Conservation (phyloP, 2,888 invertebrate genomes). For the Galerucella nymphaeae region DNA sequence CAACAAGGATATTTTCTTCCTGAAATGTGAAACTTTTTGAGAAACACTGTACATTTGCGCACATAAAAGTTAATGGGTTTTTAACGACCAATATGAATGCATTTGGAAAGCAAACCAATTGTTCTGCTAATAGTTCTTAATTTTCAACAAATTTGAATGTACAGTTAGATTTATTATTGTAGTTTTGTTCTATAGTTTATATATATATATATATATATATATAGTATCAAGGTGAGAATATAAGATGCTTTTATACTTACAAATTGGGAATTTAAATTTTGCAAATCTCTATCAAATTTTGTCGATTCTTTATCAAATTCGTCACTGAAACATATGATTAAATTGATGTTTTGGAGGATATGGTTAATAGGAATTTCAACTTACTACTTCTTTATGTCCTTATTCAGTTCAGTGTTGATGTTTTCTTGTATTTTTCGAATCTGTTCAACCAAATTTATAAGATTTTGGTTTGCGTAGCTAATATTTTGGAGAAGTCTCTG, state of each 20-base stretch:
- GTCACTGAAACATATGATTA: constrained; percentile 17
- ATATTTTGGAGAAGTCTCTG: background rate
- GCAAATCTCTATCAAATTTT: constrained; percentile 18
- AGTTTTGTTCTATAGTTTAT: no score
- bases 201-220: no score
- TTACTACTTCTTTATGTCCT: background rate
- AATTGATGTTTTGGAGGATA: background rate
- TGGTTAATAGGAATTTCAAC: background rate
- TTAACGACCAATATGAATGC: no score
- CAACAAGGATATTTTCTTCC: background rate
- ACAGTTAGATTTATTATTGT: no score
- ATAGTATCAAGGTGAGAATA: no score
- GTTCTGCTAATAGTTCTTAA: no score
- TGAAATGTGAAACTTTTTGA: background rate
- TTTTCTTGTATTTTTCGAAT: constrained; percentile 2
- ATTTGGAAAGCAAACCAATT: no score
- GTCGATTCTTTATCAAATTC: constrained; percentile 10
- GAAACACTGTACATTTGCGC: no score
- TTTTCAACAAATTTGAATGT: no score
- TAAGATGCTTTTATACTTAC: constrained; percentile 7
- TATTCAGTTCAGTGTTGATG: background rate
- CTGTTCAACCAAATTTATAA: background rate
- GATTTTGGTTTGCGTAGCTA: background rate
- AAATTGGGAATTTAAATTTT: constrained; percentile 26
- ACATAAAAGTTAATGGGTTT: no score